Base-by-base conservation (phyloP, 2,888 invertebrate genomes). In the Axea sp. region DNA sequence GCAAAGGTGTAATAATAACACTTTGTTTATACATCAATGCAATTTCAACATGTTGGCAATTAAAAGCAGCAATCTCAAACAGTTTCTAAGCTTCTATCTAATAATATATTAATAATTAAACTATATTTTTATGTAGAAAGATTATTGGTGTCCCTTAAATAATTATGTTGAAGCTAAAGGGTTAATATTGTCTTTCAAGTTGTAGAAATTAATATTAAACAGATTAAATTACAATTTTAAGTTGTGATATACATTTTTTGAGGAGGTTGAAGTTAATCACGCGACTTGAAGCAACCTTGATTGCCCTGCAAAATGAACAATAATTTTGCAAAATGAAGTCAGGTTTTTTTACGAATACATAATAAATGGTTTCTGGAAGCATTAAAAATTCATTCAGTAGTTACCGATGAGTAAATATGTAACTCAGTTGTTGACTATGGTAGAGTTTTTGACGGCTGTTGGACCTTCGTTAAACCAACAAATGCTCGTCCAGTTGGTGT, bases 361-460 rank as follows among this genome's bases (percentile, higher is more conserved):
- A 41, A 60, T 60, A 37, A 11, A 6, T 3, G 8, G n/a, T 33
- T 41, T 31, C 12, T 41, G 19, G 1, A 14, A 64, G 24, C 1
- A 11, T 28, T 49, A 22, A 49, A 39, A 14, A 39, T 14, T 7
- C 30, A 26, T 19, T 47, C 28, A 37, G 14, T 47, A 37, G 47
- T 60, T 60, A 47, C 22, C 28, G 19, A 60, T 37, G 35, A 33
- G 45, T 14, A 39, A 49, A 62, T 12, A 15, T 60, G 49, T 22
- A 41, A 49, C 60, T 35, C 19, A 43, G n/a, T 35, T 24, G 30
- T 62, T 62, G 49, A 49, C 30, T 49, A 62, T 49, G 37, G 62
- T 62, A 47, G 37, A 19, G 47, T n/a, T 47, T 47, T 62, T 62
- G 62, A 39, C 45, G 31, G 22, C 41, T 64, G 41, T 64, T 51